Base-by-base conservation (phyloP, 2,797 vertebrate genomes). In the Pipistrellus pipistrellus region DNA sequence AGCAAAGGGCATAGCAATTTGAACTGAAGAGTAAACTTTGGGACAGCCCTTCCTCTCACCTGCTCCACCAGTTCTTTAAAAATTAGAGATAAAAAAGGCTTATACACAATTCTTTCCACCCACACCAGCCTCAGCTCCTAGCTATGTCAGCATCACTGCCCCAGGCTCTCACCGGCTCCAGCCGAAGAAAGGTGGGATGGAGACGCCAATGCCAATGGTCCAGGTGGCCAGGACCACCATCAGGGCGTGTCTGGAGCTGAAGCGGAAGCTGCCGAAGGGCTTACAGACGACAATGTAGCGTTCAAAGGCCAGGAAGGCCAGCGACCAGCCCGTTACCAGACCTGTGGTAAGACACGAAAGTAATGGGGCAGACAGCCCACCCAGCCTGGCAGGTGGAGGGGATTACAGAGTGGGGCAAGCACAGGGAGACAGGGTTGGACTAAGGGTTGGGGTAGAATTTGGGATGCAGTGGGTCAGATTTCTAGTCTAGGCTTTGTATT, bases 251-350 rank as follows among this genome's bases (percentile, higher is more conserved):
- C 94, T 96, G 72, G 97, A 98, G 96, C 41, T 97, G 95, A 99
- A 99, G 95, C 97, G 98, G 84, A 99, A 98, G 89, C 98, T 98
- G 73, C 99, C 98, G 0, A 99, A 98, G 0, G 98, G 99, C 91
- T 99, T 99, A 96, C 98, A 99, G 97, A 99, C 99, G 96, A 99
- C 98, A n/a, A 99, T 87, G 90, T 98, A 99, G 88, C 98, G 97
- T 93, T 99, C 98, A 0, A 99, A 98, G 8, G 99, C 98, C 72
- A 99, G 97, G 96, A 99, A 98, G 1, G 98, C 98, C 97, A 99
- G 92, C 10, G 99, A 99, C 98, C 99, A 99, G 71, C 98, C 91
- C 0, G 98, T 99, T 95, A 99, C 98, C 85, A 99, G 96, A 89
- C 98, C 99, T 99, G 96, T n/a, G 11, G 76, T 27, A n/a, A 96